These are phyloP conservation scores for Lepisosteus oculatus DNA, from an alignment of 2,113 vertebrate species.

Conservation along the genomic window DNA sequence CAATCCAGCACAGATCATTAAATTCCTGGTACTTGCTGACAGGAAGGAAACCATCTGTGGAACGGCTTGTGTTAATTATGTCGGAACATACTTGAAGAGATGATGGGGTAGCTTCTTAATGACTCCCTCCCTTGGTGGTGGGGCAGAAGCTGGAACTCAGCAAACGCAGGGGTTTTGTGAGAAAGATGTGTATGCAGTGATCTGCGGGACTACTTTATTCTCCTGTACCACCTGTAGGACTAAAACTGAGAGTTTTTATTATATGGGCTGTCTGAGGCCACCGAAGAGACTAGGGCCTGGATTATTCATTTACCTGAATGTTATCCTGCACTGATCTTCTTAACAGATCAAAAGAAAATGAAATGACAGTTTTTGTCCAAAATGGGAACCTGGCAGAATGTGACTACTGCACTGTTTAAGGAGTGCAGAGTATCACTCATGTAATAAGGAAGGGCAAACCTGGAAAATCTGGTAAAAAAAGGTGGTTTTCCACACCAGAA, in stretches of 20 bases:
- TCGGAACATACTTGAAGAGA: slow-evolving; percentile 57
- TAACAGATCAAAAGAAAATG: slow-evolving; percentile 54
- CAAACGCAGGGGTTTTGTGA: not conserved
- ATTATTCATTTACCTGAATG: not conserved
- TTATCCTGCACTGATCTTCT: not conserved
- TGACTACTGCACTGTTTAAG: slow-evolving; percentile 7
- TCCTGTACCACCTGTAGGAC: not conserved
- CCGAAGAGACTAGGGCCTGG: not conserved
- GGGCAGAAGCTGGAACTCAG: slow-evolving; percentile 2
- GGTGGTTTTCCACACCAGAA: too few relatives aligned
- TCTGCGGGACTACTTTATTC: not conserved
- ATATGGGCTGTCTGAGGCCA: not conserved
- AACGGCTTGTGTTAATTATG: slow-evolving; percentile 73
- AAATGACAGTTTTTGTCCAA: slow-evolving; percentile 66
- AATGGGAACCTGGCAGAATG: slow-evolving; percentile 57
- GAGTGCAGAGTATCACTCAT: too few relatives aligned
- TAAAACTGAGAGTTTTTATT: not conserved
- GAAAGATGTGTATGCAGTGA: not conserved
- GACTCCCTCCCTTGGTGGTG: slow-evolving; percentile 71
- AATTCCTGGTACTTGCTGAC: slow-evolving; percentile 70
- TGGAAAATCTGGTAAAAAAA: too few relatives aligned
- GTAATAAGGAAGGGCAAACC: too few relatives aligned
- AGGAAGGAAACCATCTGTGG: slow-evolving; percentile 76
- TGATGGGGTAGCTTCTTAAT: slow-evolving; percentile 61
- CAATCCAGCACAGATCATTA: slow-evolving; percentile 65